A percentile compares a stretch with the other conserved stretches of the same genome.
phyloP scores from a whole-genome alignment of 2,888 invertebrate species.

The Orgyia antiqua region DNA sequence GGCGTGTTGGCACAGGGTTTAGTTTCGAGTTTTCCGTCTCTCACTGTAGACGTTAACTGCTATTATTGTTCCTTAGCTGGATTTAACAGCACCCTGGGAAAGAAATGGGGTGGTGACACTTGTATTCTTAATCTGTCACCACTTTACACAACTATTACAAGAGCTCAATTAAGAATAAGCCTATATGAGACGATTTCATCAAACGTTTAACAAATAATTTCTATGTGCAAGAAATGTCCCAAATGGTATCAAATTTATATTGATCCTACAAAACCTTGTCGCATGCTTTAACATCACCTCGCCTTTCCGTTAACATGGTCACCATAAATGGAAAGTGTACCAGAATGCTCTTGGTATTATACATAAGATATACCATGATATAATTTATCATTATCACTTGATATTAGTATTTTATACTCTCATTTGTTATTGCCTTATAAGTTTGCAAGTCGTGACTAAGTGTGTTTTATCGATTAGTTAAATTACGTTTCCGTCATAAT shows the following conservation, averaged over 20 bases:
- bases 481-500: not conserved
- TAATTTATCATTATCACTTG: conserved; percentile 3
- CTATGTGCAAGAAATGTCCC: not conserved
- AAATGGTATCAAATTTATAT: conserved; percentile 1
- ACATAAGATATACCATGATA: not conserved
- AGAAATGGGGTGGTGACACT: no score
- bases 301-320: conserved; percentile 12
- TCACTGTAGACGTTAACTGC: no score
- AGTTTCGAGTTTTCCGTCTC: no score
- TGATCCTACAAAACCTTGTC: conserved; percentile 14
- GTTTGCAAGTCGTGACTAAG: not conserved
- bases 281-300: conserved; percentile 17
- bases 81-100: no score
- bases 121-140: no score
- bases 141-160: no score
- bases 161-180: no score
- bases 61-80: no score
- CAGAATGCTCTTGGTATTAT: conserved; percentile 7
- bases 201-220: no score
- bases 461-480: not conserved
- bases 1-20: no score
- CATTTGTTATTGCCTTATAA: not conserved
- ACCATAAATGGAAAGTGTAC: conserved; percentile 21
- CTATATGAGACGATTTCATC: no score
- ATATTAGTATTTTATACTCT: conserved; percentile 1